Evolutionary conservation across 2,888 invertebrate genomes (phyloP).

Genomic region (Thymelicus lineola): DNA sequence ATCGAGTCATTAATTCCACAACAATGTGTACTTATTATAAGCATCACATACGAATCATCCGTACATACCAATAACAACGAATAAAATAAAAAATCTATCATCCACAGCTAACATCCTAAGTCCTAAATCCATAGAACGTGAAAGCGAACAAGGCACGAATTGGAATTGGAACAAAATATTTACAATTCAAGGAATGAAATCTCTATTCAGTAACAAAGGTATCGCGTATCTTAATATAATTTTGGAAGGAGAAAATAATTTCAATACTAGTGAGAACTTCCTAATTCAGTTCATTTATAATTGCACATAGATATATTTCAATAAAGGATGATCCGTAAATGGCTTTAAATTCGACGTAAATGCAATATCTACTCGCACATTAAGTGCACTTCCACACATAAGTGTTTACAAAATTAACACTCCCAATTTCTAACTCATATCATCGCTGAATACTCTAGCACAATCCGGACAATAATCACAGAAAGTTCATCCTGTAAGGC

Average conservation of each 20-base stretch:
- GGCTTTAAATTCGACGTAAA: constrained; percentile 49
- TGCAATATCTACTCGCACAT: constrained; percentile 61
- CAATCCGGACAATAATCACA: constrained; percentile 49
- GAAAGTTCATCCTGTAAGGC: constrained; percentile 57
- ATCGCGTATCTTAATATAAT: too few species aligned
- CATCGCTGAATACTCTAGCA: constrained; percentile 34
- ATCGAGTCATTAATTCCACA: constrained; percentile 75
- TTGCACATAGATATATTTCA: not conserved
- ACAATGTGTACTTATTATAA: constrained; percentile 60
- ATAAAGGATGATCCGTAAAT: constrained; percentile 14
- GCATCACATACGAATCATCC: constrained; percentile 32
- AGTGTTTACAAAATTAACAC: constrained; percentile 34
- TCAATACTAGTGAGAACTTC: too few species aligned
- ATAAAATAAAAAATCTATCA: too few species aligned
- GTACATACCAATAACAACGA: too few species aligned
- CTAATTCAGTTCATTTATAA: not conserved
- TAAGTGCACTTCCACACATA: constrained; percentile 72
- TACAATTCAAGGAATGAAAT: too few species aligned
- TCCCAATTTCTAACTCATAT: constrained; percentile 20
- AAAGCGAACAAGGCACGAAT: too few species aligned
- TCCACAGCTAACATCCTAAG: too few species aligned
- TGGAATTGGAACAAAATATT: too few species aligned
- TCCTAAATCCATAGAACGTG: too few species aligned
- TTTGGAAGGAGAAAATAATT: too few species aligned
- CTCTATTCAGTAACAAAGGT: too few species aligned